These are phyloP conservation scores for Ametastegia equiseti DNA, from an alignment of 2,888 invertebrate species.

Conservation along the genomic window DNA sequence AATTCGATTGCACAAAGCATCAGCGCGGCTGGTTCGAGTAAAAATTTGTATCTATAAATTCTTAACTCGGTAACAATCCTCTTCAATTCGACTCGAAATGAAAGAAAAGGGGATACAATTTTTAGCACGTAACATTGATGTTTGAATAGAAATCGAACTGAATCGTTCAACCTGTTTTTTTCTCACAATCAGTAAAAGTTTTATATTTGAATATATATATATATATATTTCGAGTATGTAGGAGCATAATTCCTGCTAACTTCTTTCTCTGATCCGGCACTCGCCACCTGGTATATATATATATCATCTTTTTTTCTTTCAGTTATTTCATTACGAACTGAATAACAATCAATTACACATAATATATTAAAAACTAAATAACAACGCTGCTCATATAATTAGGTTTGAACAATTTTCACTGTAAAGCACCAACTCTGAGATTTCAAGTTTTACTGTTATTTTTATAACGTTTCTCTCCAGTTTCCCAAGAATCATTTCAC, in stretches of 20 bases:
- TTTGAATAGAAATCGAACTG: background rate
- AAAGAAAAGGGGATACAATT: background rate
- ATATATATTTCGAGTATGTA: background rate
- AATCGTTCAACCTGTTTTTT: background rate
- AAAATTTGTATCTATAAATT: background rate
- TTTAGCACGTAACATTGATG: background rate
- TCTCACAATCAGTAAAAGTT: background rate
- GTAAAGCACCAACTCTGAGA: too few relatives aligned
- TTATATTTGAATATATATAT: background rate
- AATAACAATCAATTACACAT: slow-evolving; percentile 48
- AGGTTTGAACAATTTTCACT: slow-evolving; percentile 1
- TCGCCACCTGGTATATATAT: background rate
- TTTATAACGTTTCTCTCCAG: background rate
- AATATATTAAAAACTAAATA: slow-evolving; percentile 53
- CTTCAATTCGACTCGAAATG: background rate
- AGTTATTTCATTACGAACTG: slow-evolving; percentile 54
- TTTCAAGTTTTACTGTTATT: background rate
- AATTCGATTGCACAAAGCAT: slow-evolving; percentile 17
- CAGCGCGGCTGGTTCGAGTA: background rate
- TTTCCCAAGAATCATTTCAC: background rate
- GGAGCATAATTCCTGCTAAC: background rate
- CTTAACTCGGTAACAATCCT: background rate
- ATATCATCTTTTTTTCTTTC: background rate
- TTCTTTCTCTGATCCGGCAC: background rate
- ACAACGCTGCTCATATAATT: slow-evolving; percentile 46